phyloP scores from a whole-genome alignment of 1,140 invertebrate species.

The Euwallacea similis region DNA sequence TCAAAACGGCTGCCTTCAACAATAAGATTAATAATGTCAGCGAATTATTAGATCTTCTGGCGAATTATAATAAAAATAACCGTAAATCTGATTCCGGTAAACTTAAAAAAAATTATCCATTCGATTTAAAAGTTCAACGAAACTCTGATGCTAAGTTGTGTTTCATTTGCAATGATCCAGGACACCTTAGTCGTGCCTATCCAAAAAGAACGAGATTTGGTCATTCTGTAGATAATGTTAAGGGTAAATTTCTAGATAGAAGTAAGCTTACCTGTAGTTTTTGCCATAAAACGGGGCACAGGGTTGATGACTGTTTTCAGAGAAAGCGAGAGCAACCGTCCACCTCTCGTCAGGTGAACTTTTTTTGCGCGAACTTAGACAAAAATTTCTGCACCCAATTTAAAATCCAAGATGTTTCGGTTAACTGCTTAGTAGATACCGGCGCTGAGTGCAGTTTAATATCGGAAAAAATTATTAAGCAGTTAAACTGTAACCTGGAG shows the following conservation, averaged over 20 bases:
- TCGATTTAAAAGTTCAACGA: background rate
- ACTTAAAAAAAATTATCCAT: background rate
- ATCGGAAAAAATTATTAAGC: too few relatives aligned
- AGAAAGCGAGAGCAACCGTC: too few relatives aligned
- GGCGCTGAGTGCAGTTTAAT: too few relatives aligned
- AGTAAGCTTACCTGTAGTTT: too few relatives aligned
- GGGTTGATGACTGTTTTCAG: too few relatives aligned
- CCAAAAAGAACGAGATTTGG: constrained; percentile 1
- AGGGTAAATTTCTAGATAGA: background rate
- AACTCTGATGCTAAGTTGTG: background rate
- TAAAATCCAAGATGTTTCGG: too few relatives aligned
- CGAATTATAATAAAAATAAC: constrained; percentile 6
- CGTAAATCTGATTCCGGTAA: background rate
- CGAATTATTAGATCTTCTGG: background rate
- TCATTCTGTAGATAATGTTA: constrained; percentile 6
- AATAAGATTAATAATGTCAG: constrained; percentile 7
- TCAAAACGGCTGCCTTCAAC: constrained; percentile 19
- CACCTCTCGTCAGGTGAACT: too few relatives aligned
- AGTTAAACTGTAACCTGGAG: background rate
- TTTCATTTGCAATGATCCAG: constrained; percentile 4
- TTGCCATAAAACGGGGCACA: too few relatives aligned
- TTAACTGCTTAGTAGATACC: too few relatives aligned
- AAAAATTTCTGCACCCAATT: too few relatives aligned
- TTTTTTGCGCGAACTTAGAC: too few relatives aligned
- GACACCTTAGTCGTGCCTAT: constrained; percentile 1